Base-by-base conservation (phyloP, 2,113 vertebrate genomes). In the Anser brachyrhynchus region DNA sequence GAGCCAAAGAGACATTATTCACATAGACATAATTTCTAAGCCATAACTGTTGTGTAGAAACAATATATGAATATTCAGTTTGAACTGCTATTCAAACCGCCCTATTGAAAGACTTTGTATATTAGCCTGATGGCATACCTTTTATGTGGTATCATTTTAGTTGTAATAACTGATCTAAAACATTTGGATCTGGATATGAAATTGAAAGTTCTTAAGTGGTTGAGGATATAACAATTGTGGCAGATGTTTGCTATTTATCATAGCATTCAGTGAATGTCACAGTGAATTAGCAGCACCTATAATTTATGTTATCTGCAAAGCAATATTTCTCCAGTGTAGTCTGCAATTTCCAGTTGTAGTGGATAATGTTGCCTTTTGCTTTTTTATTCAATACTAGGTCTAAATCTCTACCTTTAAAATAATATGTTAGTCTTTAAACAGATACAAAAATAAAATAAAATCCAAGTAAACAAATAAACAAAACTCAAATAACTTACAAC, bases 181-280 rank as follows among this genome's bases (percentile, higher is more conserved):
- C 25, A 59, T 78, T 93, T 88, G 22, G 44, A 93, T 71, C 16
- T 49, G 49, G 28, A 37, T 69, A 64, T 41, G n/a, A 75, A 92
- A 72, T 64, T 0, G 0, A 43, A 93, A 92, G 59, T 59, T 84
- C 31, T 83, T 73, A 71, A 26, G 16, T 72, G 25, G 29, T 41
- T 71, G 61, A 84, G 39, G 69, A 75, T 8, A 74, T 57, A 67
- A 6, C 11, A 65, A 1, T 84, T 90, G 74, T 88, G 85, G 37
- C 58, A 82, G 78, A 57, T 57, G n/a, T 86, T 92, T 6, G 3
- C 26, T 77, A 15, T 92, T 92, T 88, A 44, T 94, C 58, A 44
- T 33, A 75, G 10, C 17, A 75, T 11, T 59, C n/a, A 88, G 23
- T 76, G 59, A 88, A 73, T 76, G 73, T 46, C 44, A 66, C 7